Conservation (phyloP, 35 echinoderm and acorn worm genomes). For the Eucidaris tribuloides region DNA sequence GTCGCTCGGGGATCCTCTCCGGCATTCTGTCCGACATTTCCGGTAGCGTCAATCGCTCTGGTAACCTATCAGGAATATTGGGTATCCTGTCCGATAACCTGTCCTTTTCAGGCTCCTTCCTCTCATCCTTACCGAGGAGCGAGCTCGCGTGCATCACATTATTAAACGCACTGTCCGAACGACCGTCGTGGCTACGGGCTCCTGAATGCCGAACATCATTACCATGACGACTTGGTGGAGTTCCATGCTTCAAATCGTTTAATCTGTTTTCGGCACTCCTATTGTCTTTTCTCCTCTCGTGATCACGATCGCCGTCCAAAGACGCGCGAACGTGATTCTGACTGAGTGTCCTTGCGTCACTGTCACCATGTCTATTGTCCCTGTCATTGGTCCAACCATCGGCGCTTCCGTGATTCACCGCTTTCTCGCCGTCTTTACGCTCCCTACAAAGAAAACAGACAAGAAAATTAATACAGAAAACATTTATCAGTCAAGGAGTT, state of each 20-base stretch:
- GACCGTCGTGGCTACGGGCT: constrained; percentile 31
- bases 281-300: constrained; percentile 23
- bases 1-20: not conserved
- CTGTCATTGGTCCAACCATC: constrained; percentile 42
- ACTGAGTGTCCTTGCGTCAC: constrained; percentile 33
- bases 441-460: constrained; percentile 49
- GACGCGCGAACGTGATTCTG: not conserved
- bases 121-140: constrained; percentile 50
- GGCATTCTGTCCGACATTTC: constrained; percentile 11
- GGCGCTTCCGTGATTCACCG: constrained; percentile 24
- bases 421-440: constrained; percentile 33
- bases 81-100: constrained; percentile 22
- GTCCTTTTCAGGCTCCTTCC: constrained; percentile 60
- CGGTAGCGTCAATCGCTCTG: not conserved
- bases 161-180: constrained; percentile 86
- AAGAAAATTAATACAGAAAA: not conserved
- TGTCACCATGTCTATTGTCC: constrained; percentile 7
- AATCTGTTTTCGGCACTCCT: not conserved
- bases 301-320: constrained; percentile 20
- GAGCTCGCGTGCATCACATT: constrained; percentile 72
- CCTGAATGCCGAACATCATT: constrained; percentile 22
- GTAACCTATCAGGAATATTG: constrained; percentile 25
- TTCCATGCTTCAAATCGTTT: constrained; percentile 13
- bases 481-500: too few species aligned
- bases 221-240: constrained; percentile 19